phyloP scores from a whole-genome alignment of 2,113 vertebrate species.

The Bubo scandiacus region DNA sequence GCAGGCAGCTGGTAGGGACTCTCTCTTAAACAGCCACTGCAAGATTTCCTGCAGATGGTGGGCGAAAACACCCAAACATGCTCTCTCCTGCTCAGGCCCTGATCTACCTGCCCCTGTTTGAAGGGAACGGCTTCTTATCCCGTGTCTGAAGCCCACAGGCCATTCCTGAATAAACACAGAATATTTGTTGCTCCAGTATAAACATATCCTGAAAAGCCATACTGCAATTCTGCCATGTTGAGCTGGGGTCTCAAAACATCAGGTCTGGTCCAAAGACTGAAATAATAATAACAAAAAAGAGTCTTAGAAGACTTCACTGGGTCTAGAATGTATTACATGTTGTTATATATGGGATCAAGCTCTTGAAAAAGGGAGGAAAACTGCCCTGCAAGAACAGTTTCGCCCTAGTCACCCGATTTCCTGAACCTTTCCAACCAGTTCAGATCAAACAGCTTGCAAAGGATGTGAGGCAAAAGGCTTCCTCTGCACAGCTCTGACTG shows the following conservation, averaged over 20 bases:
- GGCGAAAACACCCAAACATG: neutral
- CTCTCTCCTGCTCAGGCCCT: neutral
- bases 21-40: neutral
- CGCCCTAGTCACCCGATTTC: neutral
- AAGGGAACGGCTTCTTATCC: neutral
- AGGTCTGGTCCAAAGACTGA: neutral
- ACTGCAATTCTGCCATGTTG: neutral
- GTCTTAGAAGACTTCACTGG: neutral
- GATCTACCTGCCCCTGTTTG: neutral
- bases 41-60: neutral
- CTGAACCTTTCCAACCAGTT: neutral
- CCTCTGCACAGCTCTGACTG: neutral
- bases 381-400: neutral
- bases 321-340: neutral
- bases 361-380: neutral
- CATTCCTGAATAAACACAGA: neutral
- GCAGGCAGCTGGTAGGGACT: neutral
- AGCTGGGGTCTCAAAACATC: neutral
- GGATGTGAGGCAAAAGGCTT: neutral
- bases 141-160: neutral
- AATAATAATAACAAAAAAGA: neutral
- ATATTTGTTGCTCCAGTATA: neutral
- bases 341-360: neutral
- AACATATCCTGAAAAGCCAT: neutral
- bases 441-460: neutral